A percentile compares a stretch with the other conserved stretches of the same genome.
phyloP scores from a whole-genome alignment of 2,888 invertebrate genomes.

The Diploptera punctata region DNA sequence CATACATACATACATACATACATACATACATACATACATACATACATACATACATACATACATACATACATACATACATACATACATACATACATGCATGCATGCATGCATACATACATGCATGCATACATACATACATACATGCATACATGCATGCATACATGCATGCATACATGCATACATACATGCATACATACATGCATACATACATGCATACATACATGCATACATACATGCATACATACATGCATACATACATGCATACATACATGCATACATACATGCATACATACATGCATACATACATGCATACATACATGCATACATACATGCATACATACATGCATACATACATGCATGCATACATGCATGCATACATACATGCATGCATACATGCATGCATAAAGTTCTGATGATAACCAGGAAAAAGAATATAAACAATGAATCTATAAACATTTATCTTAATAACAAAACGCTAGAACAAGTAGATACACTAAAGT shows the following conservation, averaged over 20 bases:
- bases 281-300: slow-evolving; percentile 11
- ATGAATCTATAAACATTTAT: no score
- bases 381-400: not conserved
- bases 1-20: not conserved
- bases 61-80: not conserved
- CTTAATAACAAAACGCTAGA: no score
- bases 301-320: slow-evolving; percentile 5
- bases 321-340: slow-evolving; percentile 15
- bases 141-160: not conserved
- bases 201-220: not conserved
- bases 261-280: slow-evolving; percentile 1
- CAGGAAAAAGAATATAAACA: no score
- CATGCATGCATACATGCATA: not conserved
- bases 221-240: not conserved
- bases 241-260: not conserved
- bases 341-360: slow-evolving; percentile 11
- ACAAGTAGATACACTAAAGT: no score
- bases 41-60: not conserved
- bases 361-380: not conserved
- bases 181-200: not conserved
- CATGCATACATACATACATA: not conserved
- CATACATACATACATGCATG: not conserved
- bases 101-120: not conserved
- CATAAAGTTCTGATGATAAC: no score
- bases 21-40: not conserved